Percentiles rank a stretch among this genome's conserved stretches.
Evolutionary conservation across 2,888 invertebrate genomes (phyloP).

Genomic region (Bugula neritina): DNA sequence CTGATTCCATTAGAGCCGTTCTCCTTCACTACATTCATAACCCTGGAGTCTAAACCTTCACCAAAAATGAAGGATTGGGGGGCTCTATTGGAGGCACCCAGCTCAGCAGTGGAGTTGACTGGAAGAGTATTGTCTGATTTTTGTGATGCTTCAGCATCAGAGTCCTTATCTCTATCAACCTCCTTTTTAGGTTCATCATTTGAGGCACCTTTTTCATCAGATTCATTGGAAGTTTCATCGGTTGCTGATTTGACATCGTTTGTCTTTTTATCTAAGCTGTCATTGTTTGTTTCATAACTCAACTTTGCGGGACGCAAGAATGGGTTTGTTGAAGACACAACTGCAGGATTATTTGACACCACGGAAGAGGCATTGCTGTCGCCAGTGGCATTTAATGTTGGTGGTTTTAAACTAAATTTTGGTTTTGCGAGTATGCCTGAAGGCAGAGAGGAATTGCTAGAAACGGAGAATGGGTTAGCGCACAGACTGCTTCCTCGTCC

Average conservation of each 20-base stretch:
- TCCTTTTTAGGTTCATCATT: not conserved
- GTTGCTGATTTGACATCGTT: not conserved
- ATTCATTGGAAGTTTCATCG: not conserved
- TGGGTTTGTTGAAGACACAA: not conserved
- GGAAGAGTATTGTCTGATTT: not conserved
- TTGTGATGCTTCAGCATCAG: not conserved
- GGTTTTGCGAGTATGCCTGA: conserved; percentile 22
- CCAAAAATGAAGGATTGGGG: conserved; percentile 13
- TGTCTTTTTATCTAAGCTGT: not conserved
- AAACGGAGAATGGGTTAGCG: conserved; percentile 15
- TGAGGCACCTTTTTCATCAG: not conserved
- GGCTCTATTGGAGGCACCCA: not conserved
- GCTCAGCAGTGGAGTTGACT: not conserved
- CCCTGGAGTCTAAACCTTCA: conserved; percentile 14
- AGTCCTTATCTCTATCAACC: not conserved
- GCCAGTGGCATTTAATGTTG: not conserved
- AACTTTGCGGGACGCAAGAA: conserved; percentile 23
- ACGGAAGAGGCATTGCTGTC: not conserved
- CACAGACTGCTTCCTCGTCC: not conserved
- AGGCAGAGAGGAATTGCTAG: not conserved
- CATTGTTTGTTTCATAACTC: not conserved
- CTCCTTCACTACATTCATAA: conserved; percentile 11
- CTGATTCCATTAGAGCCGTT: conserved; percentile 3
- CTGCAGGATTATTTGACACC: not conserved
- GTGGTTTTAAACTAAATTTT: conserved; percentile 15